Evolutionary conservation across 2,888 invertebrate genomes (phyloP).

Genomic region (Andrena camellia): DNA sequence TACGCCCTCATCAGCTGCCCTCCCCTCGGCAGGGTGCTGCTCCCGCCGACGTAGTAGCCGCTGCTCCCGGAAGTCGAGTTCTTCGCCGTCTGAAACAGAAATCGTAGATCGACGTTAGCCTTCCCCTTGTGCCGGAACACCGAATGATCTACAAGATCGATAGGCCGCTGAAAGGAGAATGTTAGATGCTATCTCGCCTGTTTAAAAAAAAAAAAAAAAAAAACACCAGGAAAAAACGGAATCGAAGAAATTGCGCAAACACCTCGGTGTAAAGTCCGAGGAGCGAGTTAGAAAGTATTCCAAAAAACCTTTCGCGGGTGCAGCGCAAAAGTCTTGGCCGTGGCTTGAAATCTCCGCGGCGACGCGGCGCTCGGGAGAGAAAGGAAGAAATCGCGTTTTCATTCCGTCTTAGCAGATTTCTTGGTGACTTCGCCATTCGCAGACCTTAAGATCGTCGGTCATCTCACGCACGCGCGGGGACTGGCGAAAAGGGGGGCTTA

Average conservation of each 20-base stretch:
- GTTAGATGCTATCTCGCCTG: neutral
- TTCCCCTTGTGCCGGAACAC: neutral
- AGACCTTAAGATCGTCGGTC: neutral
- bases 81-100: constrained; percentile 85
- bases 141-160: neutral
- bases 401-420: neutral
- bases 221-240: neutral
- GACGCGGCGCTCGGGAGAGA: neutral
- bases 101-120: neutral
- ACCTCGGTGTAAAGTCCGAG: neutral
- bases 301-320: neutral
- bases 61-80: constrained; percentile 86
- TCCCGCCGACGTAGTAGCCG: constrained; percentile 89
- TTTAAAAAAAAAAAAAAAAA: neutral
- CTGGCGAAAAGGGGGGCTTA: neutral
- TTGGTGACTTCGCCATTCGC: neutral
- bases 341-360: neutral
- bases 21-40: constrained; percentile 89
- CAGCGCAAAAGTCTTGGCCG: too few species aligned
- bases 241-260: neutral
- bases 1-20: constrained; percentile 89
- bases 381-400: neutral
- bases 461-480: too few species aligned
- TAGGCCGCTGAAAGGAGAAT: neutral
- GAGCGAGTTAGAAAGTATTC: neutral